Evolutionary conservation across 2,888 invertebrate genomes (phyloP), one percentile per base, ranked within the genome.

Genomic region (Terebella lapidaria): DNA sequence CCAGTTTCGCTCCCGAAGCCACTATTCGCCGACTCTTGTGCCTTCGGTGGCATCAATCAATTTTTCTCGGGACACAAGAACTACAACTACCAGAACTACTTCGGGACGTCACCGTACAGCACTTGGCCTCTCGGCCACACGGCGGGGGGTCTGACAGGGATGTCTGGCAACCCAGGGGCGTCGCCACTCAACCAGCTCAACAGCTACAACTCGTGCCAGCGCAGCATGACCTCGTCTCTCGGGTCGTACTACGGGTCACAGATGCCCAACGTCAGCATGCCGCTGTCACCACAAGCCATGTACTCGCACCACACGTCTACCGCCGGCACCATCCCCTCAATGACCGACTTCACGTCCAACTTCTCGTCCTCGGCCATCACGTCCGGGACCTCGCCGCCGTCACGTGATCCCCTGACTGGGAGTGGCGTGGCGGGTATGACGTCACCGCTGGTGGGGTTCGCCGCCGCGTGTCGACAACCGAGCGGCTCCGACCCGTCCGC

Each of bases 1-100:
- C 64, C 68, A 25, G 57, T 68, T 1, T 72, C 74, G 0, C 67
- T 78, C 2, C 72, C 74, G 4, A 75, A 76, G 45, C 72, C 76
- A 0, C 67, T 76, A 18, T 76, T 78, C 63, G 69, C 74, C 5
- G 76, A 76, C 57, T 71, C 74, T 2, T 53, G 52, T n/a, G 58
- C 24, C 42, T 54, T 54, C n/a, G 29, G 49, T 0, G 58, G 66
- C 1, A 70, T 74, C 56, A 72, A 71, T 57, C 75, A 74, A 56
- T 73, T 74, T 62, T 65, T 42, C 62, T 69, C 72, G 35, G 60
- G 54, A 2, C n/a, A 26, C 42, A 60, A 54, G 46, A 35, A 54
- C 20, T 57, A 62, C 56, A 57, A 64, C 42, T 62, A 62, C 53
- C 59, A 59, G 25, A 56, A 58, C 28, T 64, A 64, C 56, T 57